Base-by-base conservation (phyloP, 2,113 vertebrate genomes). In the Ariopsis seemanni region DNA sequence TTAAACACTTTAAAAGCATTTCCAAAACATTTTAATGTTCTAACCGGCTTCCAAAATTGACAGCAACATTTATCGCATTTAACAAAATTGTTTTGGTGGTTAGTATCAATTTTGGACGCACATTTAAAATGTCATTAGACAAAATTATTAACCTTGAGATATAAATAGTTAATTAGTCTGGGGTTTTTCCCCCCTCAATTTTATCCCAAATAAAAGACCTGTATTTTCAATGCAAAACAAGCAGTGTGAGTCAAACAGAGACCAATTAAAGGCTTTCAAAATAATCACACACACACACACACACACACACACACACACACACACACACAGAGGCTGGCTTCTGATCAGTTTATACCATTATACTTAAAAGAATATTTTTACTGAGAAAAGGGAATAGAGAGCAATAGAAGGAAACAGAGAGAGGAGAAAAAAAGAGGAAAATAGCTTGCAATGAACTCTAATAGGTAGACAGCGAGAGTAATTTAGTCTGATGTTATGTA, bases 401-500 rank as follows among this genome's bases (percentile, higher is more conserved):
- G 48, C n/a, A 65, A 27, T 7, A n/a, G 14, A 65, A 48, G 17
- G 12, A 83, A 48, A 52, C 1, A 52, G 12, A 50, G 42, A 67
- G 57, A 82, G 27, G 10, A 14, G 25, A 27, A 17, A 50, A 57
- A 69, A 25, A 78, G 27, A 79, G 74, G 72, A 53, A 84, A 74
- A 78, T 9, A 48, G 82, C 60, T 15, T 69, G 72, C 27, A n/a
- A 25, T 53, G 79, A 34, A 85, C 18, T 69, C 42, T 75, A 74
- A 81, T 30, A 88, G 9, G 12, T 14, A 88, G 65, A 84, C 87
- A 91, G 92, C 92, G 82, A 82, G 91, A 87, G 89, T 90, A 92
- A 93, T 91, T 91, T 89, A 85, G 87, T 92, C 83, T 82, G 89
- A 92, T 85, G 91, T 88, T 89, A 80, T 83, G 50, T 79, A 93